Conservation (phyloP, 2,888 invertebrate species). For the Netelia fuscicornis region DNA sequence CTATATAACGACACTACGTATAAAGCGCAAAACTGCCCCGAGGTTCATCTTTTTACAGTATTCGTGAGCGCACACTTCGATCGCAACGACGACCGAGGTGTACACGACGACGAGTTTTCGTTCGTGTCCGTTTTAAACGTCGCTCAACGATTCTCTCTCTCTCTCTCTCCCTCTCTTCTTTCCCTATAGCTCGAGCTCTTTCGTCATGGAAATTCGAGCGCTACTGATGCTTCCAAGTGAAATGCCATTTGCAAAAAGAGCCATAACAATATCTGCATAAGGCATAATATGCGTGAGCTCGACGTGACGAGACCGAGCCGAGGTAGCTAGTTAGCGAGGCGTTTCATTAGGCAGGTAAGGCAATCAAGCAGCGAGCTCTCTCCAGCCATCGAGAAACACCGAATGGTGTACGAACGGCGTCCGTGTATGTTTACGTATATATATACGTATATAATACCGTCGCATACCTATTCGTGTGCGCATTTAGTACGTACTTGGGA, state of each 20-base stretch:
- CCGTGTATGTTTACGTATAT: not conserved
- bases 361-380: constrained; percentile 79
- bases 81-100: constrained; percentile 48
- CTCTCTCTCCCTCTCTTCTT: constrained; percentile 22
- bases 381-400: constrained; percentile 67
- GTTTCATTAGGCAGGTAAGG: constrained; percentile 84
- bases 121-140: constrained; percentile 50
- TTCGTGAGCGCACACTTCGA: constrained; percentile 10
- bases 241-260: constrained; percentile 79
- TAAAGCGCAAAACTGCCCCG: constrained; percentile 35
- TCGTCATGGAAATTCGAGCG: constrained; percentile 78
- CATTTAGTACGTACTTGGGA: constrained; percentile 44
- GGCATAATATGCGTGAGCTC: constrained; percentile 62
- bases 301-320: constrained; percentile 65
- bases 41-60: constrained; percentile 20
- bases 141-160: constrained; percentile 42
- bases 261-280: constrained; percentile 81
- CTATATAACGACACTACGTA: not conserved
- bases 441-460: not conserved
- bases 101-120: constrained; percentile 47
- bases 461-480: not conserved
- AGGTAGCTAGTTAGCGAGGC: constrained; percentile 81
- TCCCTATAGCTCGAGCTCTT: constrained; percentile 51
- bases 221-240: constrained; percentile 71
- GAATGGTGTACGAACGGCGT: constrained; percentile 33